Evolutionary conservation across 2,797 vertebrate genomes (phyloP).

Genomic region (Crenuchus spilurus): DNA sequence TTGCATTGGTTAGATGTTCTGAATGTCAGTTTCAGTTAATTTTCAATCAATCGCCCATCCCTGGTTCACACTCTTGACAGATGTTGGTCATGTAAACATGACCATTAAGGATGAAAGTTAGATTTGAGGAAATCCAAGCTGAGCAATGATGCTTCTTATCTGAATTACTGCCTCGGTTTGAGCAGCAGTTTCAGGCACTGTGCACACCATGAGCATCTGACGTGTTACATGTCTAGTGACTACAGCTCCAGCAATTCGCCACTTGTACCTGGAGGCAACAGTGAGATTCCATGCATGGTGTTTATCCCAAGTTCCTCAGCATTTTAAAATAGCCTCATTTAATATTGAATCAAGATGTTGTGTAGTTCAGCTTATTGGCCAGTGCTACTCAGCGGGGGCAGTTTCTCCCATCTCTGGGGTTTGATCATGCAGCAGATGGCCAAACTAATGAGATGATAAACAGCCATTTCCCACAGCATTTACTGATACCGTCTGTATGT

Average conservation of each 20-base stretch:
- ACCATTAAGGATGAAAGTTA: too few species aligned
- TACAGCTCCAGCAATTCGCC: not conserved
- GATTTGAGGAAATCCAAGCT: too few species aligned
- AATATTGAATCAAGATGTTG: slow-evolving; percentile 75
- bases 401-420: slow-evolving; percentile 63
- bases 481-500: not conserved
- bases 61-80: too few species aligned
- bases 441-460: slow-evolving; percentile 43
- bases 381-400: slow-evolving; percentile 49
- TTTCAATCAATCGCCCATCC: too few species aligned
- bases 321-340: slow-evolving; percentile 70
- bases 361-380: slow-evolving; percentile 58
- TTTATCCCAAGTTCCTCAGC: slow-evolving; percentile 71
- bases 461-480: slow-evolving; percentile 67
- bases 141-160: too few species aligned
- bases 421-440: slow-evolving; percentile 62
- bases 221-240: not conserved
- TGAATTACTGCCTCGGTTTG: too few species aligned
- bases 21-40: too few species aligned
- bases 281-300: slow-evolving; percentile 62
- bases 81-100: too few species aligned
- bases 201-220: not conserved
- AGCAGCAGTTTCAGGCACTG: too few species aligned
- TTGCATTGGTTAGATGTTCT: too few species aligned
- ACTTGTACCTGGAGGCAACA: not conserved